Conservation (phyloP, 30 jellyfish, hydroid and myxozoan genomes). For the Aurelia aurita region DNA sequence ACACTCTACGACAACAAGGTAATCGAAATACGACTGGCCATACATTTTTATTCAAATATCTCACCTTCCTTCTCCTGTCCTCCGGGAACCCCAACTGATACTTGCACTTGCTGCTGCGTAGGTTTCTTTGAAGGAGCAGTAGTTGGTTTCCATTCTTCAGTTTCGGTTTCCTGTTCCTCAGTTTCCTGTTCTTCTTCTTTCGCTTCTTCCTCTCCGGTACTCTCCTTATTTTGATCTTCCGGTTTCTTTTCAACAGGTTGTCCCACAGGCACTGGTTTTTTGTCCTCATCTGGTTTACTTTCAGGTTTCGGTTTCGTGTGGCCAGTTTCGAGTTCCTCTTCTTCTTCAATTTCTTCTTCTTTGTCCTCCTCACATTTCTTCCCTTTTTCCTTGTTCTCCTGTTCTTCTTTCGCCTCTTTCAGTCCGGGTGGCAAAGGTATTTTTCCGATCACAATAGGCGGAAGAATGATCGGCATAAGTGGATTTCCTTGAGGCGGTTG, state of each 20-base stretch:
- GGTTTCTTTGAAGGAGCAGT: constrained; percentile 1
- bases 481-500: too few relatives aligned
- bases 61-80: constrained; percentile 16
- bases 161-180: constrained; percentile 29
- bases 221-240: constrained; percentile 13
- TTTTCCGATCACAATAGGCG: constrained; percentile 48
- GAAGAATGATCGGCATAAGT: constrained; percentile 14
- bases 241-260: constrained; percentile 18
- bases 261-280: neutral
- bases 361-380: neutral
- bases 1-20: too few relatives aligned
- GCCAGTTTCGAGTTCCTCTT: constrained; percentile 29
- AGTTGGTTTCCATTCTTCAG: constrained; percentile 12
- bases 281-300: constrained; percentile 8
- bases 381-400: constrained; percentile 5
- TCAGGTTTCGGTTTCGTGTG: constrained; percentile 7
- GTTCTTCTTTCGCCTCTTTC: constrained; percentile 25
- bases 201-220: constrained; percentile 5
- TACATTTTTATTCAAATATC: neutral
- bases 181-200: constrained; percentile 28
- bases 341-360: constrained; percentile 31
- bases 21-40: too few relatives aligned
- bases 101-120: constrained; percentile 5
- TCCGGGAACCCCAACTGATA: constrained; percentile 5
- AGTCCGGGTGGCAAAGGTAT: constrained; percentile 16